Base-by-base conservation (phyloP, 2,888 invertebrate genomes). In the Epinotia nisella region DNA sequence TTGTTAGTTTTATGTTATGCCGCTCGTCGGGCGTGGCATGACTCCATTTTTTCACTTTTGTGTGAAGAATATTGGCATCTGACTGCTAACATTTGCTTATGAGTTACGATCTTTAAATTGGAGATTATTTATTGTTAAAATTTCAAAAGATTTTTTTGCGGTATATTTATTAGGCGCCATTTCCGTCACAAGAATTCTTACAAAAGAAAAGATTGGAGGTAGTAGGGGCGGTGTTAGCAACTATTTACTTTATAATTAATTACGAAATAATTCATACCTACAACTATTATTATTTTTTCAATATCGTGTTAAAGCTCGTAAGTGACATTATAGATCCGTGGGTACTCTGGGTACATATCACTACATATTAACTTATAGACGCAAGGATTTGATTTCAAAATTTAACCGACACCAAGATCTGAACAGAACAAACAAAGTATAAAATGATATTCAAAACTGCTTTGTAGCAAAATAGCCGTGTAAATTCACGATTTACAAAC, bases 1-100 rank as follows among this genome's bases (percentile, higher is more conserved):
- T 45, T 49, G 68, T 68, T 68, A 17, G 24, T 68, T 59, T 53
- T 60, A 39, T 51, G 51, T 39, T 53, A 4, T 59, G 17, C 49
- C 59, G 35, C 51, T 24, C 45, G 21, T 24, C 45, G 21, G 21
- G 61, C 55, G 60, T 55, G 51, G 66, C 60, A 15, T 39, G 59
- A 39, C 53, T 13, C 60, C 17, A 53, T 66, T 71, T 29, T 71
- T 39, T 58, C 35, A 21, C 7, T 67, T 41, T 49, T 53, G 19
- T 21, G 15, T 68, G 45, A 69, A 45, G 4, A 24, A 60, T 62
- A 45, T 70, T 62, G 55, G 55, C 70, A 70, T 62, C 70, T 70
- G 53, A 61, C 61, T 70, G 60, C 45, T 39, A 70, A 51, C 19
- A 55, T 60, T 65, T 24, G 13, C 17, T 59, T 59, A 66, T 53